Evolutionary conservation across 2,113 vertebrate genomes (phyloP).

Genomic region (Triplophysa dalaica): DNA sequence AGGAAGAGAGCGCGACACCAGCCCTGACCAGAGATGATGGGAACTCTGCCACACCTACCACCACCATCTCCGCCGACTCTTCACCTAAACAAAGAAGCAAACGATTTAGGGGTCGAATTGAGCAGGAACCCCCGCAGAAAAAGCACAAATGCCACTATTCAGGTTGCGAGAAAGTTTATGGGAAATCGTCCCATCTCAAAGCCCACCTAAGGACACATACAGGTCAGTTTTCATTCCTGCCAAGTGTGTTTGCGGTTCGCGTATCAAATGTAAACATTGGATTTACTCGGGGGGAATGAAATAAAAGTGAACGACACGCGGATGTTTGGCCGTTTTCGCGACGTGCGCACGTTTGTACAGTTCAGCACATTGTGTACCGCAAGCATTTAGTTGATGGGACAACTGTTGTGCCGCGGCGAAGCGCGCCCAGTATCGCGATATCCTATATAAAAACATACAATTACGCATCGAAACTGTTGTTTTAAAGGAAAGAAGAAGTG

Average conservation of each 20-base stretch:
- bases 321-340: not conserved
- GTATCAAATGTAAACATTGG: slow-evolving; percentile 49
- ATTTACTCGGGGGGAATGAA: slow-evolving; percentile 1
- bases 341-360: slow-evolving; percentile 8
- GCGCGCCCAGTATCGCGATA: not conserved
- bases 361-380: slow-evolving; percentile 29
- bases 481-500: not conserved
- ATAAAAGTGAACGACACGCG: not conserved
- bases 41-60: slow-evolving; percentile 88
- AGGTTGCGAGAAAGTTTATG: slow-evolving; percentile 99
- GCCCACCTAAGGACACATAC: slow-evolving; percentile 98
- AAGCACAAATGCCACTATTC: slow-evolving; percentile 98
- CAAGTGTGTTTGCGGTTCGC: slow-evolving; percentile 56
- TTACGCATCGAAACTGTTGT: not conserved
- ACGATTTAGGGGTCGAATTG: slow-evolving; percentile 82
- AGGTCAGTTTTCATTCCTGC: slow-evolving; percentile 85
- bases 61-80: slow-evolving; percentile 77
- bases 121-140: slow-evolving; percentile 90
- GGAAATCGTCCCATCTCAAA: slow-evolving; percentile 99
- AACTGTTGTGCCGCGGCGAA: not conserved
- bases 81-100: slow-evolving; percentile 93
- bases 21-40: slow-evolving; percentile 76
- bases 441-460: not conserved
- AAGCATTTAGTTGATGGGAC: not conserved
- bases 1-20: slow-evolving; percentile 76